Evolutionary conservation across 2,797 vertebrate species (phyloP).

Genomic region (Myoxocephalus aenaeus): DNA sequence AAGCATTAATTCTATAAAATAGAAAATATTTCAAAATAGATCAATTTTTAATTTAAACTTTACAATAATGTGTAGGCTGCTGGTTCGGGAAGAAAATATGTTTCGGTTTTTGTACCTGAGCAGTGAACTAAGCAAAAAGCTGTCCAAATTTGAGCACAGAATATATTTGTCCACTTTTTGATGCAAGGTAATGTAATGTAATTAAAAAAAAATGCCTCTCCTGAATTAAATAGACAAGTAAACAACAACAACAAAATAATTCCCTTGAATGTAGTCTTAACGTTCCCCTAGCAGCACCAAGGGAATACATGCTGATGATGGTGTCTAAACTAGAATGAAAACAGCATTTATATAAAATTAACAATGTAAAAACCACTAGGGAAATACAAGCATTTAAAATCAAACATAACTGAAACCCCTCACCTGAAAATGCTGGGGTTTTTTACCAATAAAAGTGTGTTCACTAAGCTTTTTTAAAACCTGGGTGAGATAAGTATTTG

Average conservation of each 20-base stretch:
- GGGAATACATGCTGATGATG: conserved; percentile 60
- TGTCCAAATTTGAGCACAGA: conserved; percentile 69
- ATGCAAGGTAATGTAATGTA: conserved; percentile 72
- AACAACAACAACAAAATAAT: conserved; percentile 59
- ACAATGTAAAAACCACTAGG: conserved; percentile 67
- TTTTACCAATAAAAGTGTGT: conserved; percentile 37
- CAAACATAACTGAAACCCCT: conserved; percentile 57
- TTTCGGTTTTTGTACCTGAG: conserved; percentile 73
- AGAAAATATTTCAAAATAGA: conserved; percentile 82
- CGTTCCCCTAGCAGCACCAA: conserved; percentile 70
- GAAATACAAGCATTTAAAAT: conserved; percentile 71
- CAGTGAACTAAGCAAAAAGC: conserved; percentile 70
- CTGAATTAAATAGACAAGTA: conserved; percentile 69
- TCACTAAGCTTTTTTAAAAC: conserved; percentile 50
- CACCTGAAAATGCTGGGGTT: conserved; percentile 50
- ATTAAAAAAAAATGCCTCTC: conserved; percentile 46
- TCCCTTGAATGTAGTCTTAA: conserved; percentile 70
- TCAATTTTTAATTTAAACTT: conserved; percentile 75
- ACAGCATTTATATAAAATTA: conserved; percentile 64
- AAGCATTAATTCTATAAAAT: conserved; percentile 81
- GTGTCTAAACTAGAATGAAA: conserved; percentile 58
- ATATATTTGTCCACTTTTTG: conserved; percentile 62
- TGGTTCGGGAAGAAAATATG: conserved; percentile 62
- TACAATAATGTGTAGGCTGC: conserved; percentile 77
- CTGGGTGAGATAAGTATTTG: conserved; percentile 36